phyloP scores from a whole-genome alignment of 2,797 vertebrate genomes.

The Anabacerthia variegaticeps region DNA sequence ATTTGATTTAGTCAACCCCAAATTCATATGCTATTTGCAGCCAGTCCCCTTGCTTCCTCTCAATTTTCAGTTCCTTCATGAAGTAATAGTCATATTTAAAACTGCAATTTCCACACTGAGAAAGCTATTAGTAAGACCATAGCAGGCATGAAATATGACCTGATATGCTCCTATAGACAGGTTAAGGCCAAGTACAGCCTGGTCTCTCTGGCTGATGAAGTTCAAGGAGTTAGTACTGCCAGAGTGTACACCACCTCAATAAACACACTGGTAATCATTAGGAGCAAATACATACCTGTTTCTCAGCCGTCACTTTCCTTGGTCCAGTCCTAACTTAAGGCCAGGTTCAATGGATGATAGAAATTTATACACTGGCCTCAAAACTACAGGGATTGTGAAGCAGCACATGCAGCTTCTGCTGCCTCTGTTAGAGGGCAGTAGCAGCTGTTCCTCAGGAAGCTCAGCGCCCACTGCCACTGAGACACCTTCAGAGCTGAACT shows the following conservation, averaged over 20 bases:
- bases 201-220: not conserved
- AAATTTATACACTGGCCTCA: not conserved
- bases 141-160: not conserved
- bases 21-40: not conserved
- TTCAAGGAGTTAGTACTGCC: not conserved
- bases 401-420: not conserved
- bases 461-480: not conserved
- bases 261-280: not conserved
- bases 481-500: not conserved
- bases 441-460: not conserved
- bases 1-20: not conserved
- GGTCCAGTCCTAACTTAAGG: not conserved
- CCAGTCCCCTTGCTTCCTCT: not conserved
- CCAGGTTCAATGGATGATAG: fast-evolving
- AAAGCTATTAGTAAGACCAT: not conserved
- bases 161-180: fast-evolving
- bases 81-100: not conserved
- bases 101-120: not conserved
- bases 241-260: too few species aligned
- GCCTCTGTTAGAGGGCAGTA: not conserved
- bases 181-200: fast-evolving
- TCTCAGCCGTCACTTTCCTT: not conserved
- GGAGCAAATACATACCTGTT: not conserved
- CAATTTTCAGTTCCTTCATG: not conserved
- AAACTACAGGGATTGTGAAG: not conserved